Base-by-base conservation (phyloP, 2,113 vertebrate species). In the Dromaius novaehollandiae region DNA sequence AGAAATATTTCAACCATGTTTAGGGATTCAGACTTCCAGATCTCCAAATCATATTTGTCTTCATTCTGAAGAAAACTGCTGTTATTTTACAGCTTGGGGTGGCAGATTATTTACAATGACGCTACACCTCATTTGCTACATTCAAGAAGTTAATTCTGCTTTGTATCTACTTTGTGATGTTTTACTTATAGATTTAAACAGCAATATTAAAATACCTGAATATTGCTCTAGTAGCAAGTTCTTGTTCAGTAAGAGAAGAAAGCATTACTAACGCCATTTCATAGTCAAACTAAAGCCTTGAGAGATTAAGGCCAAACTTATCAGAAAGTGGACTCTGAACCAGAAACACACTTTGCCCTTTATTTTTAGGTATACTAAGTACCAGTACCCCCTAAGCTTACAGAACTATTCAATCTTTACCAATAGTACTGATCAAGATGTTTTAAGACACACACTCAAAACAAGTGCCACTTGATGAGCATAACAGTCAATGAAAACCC, bases 391-490 rank as follows among this genome's bases (percentile, higher is more conserved):
- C 34, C 61, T 14, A 24, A 55, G 73, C 50, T n/a, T 8, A 11
- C 38, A 26, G 36, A 1, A 3, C 73, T 38, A 8, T 6, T 34
- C 53, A 6, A 6, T 9, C 38, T 38, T 34, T 14, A 53, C 4
- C 24, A 16, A 50, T 2, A 19, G 64, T 1, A 6, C 24, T 0
- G 7, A 1, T 38, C 36, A 2, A 6, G 30, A 9, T 14, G 20
- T 24, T 48, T 63, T 2, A n/a, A 21, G 46, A n/a, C 74, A 11
- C 21, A 26, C 16, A 30, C 24, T 18, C 25, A 3, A 13, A 40
- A 7, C 5, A 1, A 77, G 25, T 53, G 0, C 3, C n/a, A 0
- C 38, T 11, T 0, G 13, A 0, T 6, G 7, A 8, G 19, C 1
- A 14, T 0, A 25, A 25, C 0, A 4, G 3, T 22, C 42, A 17